Conservation (phyloP, 1,140 invertebrate species). For the Bombus impatiens region DNA sequence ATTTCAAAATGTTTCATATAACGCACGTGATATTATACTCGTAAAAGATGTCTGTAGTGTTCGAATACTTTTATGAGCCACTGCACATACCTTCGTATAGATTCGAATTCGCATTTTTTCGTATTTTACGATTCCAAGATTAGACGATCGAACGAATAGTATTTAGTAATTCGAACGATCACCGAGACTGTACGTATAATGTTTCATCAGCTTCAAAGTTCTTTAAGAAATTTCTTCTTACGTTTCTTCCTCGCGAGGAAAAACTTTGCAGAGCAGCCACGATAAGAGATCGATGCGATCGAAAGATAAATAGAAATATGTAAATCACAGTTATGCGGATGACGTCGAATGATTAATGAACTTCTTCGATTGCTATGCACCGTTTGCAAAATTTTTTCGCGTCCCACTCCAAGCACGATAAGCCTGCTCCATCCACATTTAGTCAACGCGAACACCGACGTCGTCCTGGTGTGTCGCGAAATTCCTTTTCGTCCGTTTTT, state of each 20-base stretch:
- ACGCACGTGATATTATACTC: neutral
- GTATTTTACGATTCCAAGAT: neutral
- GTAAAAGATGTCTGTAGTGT: neutral
- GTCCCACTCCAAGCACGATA: neutral
- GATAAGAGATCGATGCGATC: conserved; percentile 32
- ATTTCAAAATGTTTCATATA: neutral
- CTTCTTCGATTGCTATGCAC: neutral
- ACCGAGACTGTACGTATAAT: neutral
- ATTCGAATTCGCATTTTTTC: neutral
- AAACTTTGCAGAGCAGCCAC: no score
- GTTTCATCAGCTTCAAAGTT: no score
- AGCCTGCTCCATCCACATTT: neutral
- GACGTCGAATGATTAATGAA: neutral
- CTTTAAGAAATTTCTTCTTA: neutral
- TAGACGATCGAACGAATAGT: neutral
- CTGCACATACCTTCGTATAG: neutral
- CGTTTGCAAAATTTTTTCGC: neutral
- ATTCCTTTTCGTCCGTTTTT: neutral
- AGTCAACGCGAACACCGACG: neutral
- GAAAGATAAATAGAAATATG: conserved; percentile 24
- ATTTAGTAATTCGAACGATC: neutral
- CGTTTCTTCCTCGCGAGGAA: no score
- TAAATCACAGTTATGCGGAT: conserved; percentile 33
- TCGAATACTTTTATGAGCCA: neutral
- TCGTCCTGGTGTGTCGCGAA: no score